Evolutionary conservation across 2,113 vertebrate species (phyloP).

Genomic region (Sturnus vulgaris): DNA sequence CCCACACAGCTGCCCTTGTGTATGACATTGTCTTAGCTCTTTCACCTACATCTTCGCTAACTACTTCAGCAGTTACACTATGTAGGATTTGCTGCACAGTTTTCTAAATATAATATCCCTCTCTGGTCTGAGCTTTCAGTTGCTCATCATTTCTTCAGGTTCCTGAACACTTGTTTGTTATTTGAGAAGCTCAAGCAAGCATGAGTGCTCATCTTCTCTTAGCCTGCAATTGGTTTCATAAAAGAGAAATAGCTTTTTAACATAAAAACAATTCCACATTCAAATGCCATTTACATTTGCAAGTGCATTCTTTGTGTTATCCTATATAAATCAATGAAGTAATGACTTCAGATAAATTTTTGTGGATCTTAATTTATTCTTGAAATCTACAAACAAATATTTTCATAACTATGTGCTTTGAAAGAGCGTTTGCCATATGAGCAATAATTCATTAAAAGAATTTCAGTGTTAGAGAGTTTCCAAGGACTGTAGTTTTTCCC

Average conservation of each 20-base stretch:
- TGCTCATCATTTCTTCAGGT: background rate
- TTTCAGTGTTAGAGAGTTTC: background rate
- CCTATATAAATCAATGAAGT: background rate
- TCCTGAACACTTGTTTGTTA: background rate
- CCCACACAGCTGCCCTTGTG: constrained; percentile 35
- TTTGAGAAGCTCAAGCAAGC: background rate
- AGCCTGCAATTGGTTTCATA: background rate
- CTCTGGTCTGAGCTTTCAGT: background rate
- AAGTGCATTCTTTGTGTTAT: background rate
- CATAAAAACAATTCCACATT: background rate
- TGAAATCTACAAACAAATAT: background rate
- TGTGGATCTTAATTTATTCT: background rate
- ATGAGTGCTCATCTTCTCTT: background rate
- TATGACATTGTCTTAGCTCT: constrained; percentile 36
- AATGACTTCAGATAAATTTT: background rate
- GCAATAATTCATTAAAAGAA: background rate
- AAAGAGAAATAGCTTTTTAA: background rate
- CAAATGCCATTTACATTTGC: background rate
- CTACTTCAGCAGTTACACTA: background rate
- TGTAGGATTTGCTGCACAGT: background rate
- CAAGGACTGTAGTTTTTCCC: background rate
- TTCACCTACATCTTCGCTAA: constrained; percentile 22
- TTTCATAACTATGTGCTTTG: background rate
- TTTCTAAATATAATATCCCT: background rate
- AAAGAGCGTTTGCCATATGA: background rate